Base-by-base conservation (phyloP, 2,888 invertebrate genomes). In the Oscheius sp. region DNA sequence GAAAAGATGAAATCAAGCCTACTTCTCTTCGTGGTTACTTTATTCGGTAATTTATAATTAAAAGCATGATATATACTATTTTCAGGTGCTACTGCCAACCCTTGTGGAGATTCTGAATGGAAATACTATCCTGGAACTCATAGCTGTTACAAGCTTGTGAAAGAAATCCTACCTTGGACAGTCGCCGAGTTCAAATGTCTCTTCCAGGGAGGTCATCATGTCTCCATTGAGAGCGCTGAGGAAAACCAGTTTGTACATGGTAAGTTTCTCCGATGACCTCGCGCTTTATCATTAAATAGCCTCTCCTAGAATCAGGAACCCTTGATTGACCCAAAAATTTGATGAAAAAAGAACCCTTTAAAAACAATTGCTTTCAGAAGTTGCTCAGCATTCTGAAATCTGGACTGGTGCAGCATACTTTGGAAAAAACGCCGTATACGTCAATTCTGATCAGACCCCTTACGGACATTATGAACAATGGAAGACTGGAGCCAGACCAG, bases 381-480 rank as follows among this genome's bases (percentile, higher is more conserved):
- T 81, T 63, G 78, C 81, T 44, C 69, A 72, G 28, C 77, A 80
- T 68, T 74, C 71, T 9, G 81, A 80, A 41, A 80, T 83, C 33
- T 83, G 83, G 83, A 72, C 78, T 17, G 83, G 83, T 38, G 78
- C 78, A 26, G 82, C 81, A 28, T 83, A 81, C 73, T 83, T 82
- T 72, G 82, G 83, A 57, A 73, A 70, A 44, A 75, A 76, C 64
- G 71, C 67, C 56, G 67, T 73, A 49, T 83, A 83, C 68, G 80
- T 81, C 57, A 79, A 80, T 69, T 72, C 81, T 24, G 83, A 83
- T 61, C 73, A 73, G 41, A 71, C 75, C 30, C 73, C 73, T 32
- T 83, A 74, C 62, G 77, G 77, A 22, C 47, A 57, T 59, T 83
- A 74, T 51, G 81, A 82, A 70, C 75, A 78, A 67, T 83, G 83